phyloP scores from a whole-genome alignment of 2,113 vertebrate species.

The Neodon shergylaensis region DNA sequence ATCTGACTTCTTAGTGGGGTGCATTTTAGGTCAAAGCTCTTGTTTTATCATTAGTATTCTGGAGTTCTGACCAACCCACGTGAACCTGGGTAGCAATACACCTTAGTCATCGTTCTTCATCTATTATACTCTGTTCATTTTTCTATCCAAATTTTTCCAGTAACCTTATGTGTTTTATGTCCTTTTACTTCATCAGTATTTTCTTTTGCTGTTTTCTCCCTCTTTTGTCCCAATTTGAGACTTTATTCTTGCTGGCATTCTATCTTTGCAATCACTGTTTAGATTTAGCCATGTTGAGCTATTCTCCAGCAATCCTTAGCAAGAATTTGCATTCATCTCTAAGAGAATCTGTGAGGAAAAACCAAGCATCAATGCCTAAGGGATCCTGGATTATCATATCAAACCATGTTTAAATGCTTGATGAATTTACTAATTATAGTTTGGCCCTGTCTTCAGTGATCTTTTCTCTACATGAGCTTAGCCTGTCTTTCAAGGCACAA shows the following conservation, averaged over 20 bases:
- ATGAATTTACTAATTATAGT: not conserved
- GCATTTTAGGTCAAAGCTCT: not conserved
- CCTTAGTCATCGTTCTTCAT: not conserved
- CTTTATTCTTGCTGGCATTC: not conserved
- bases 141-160: not conserved
- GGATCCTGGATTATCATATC: not conserved
- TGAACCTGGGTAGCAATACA: not conserved
- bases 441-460: not conserved
- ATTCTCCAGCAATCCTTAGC: not conserved
- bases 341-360: not conserved
- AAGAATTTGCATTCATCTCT: not conserved
- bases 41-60: slow-evolving; percentile 9
- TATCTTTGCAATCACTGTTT: not conserved
- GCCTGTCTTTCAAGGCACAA: not conserved
- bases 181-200: not conserved
- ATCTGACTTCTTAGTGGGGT: not conserved
- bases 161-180: not conserved
- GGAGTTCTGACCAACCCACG: not conserved
- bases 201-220: not conserved
- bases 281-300: not conserved
- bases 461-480: not conserved
- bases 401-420: not conserved
- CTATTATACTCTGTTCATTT: not conserved
- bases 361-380: not conserved
- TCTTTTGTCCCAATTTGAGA: not conserved